phyloP scores from a whole-genome alignment of 64 coral and sea anemone species.

The Pachyseris speciosa region DNA sequence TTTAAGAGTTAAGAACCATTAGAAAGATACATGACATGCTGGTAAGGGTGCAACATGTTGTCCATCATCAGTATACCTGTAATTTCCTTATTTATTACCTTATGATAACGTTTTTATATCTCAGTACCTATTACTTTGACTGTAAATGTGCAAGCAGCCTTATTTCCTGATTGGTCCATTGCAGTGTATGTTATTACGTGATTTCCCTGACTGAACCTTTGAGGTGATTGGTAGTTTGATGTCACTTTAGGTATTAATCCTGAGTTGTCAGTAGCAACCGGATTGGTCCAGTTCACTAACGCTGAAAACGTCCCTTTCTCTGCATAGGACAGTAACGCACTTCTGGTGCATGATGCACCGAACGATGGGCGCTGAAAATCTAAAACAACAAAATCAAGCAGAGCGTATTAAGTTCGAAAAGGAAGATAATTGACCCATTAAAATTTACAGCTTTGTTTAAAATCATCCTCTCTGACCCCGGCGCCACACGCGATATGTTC shows the following conservation, averaged over 20 bases:
- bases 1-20: neutral
- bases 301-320: neutral
- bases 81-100: neutral
- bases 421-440: neutral
- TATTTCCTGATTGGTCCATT: constrained; percentile 34
- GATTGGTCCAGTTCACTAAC: constrained; percentile 18
- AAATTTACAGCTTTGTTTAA: neutral
- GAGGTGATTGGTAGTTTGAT: neutral
- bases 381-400: constrained; percentile 14
- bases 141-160: constrained; percentile 11
- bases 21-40: neutral
- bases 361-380: neutral
- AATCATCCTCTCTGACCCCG: no score
- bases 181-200: constrained; percentile 42
- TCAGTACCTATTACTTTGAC: constrained; percentile 39
- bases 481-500: no score
- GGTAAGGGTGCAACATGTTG: neutral
- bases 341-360: neutral
- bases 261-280: constrained; percentile 39
- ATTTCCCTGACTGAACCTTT: constrained; percentile 7
- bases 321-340: neutral
- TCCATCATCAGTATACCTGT: neutral
- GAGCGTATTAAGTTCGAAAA: no score
- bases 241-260: neutral
- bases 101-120: neutral